phyloP scores from a whole-genome alignment of 2,113 vertebrate genomes.

The Siniperca knerii region DNA sequence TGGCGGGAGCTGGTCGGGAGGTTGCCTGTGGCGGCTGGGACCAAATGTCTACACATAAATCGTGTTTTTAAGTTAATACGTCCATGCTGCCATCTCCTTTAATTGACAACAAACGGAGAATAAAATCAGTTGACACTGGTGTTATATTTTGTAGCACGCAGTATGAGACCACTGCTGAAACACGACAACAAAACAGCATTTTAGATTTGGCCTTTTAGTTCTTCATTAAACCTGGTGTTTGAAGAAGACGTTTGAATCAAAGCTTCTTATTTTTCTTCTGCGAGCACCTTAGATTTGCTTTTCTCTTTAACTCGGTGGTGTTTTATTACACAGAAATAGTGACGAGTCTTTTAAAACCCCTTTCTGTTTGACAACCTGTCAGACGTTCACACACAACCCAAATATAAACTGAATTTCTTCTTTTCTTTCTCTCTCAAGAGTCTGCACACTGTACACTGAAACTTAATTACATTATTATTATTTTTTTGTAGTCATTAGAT shows the following conservation, averaged over 20 bases:
- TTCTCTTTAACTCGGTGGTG: not conserved
- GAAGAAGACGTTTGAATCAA: not conserved
- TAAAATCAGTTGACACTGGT: too few species aligned
- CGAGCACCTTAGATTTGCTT: not conserved
- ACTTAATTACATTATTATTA: constrained; percentile 34
- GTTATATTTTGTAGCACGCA: too few species aligned
- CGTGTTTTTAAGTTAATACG: too few species aligned
- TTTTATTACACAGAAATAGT: constrained; percentile 12
- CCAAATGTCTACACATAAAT: too few species aligned
- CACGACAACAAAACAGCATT: too few species aligned
- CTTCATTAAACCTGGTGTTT: not conserved
- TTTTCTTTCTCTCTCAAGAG: not conserved
- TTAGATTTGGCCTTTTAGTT: too few species aligned
- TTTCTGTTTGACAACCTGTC: constrained; percentile 43
- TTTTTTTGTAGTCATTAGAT: constrained; percentile 26
- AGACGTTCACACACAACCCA: constrained; percentile 10
- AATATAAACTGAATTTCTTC: constrained; percentile 29
- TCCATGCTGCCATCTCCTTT: too few species aligned
- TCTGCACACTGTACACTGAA: constrained; percentile 15
- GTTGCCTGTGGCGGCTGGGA: too few species aligned
- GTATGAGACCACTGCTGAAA: too few species aligned
- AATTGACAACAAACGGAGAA: too few species aligned
- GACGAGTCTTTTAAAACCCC: constrained; percentile 9
- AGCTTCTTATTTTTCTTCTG: not conserved
- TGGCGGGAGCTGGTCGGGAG: too few species aligned